Evolutionary conservation across 2,888 invertebrate species (phyloP).

Genomic region (Eurytoma californica): DNA sequence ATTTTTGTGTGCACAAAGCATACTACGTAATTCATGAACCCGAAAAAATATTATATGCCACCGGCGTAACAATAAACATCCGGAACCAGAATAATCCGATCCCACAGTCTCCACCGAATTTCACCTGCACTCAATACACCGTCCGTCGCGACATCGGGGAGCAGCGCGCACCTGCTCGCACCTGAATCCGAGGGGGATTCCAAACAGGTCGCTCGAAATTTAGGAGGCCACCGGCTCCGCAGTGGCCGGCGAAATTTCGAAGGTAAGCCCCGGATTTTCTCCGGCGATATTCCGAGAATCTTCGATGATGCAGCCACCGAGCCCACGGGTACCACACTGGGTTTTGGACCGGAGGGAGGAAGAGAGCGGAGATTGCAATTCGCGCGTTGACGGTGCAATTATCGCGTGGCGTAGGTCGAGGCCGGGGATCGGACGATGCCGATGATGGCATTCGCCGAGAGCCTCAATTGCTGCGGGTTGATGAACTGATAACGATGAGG

Average conservation of each 20-base stretch:
- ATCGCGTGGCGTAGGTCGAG: constrained; percentile 1
- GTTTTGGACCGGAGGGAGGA: neutral
- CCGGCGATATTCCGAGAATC: constrained; percentile 30
- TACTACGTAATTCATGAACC: no score
- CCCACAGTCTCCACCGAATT: no score
- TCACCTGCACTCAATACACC: no score
- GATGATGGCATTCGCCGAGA: constrained; percentile 24
- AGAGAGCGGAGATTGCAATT: constrained; percentile 23
- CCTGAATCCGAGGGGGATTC: constrained; percentile 12
- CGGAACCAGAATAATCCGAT: no score
- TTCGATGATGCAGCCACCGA: constrained; percentile 8
- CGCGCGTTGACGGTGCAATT: constrained; percentile 24
- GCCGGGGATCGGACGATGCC: neutral
- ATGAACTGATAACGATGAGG: constrained; percentile 1
- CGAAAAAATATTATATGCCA: no score
- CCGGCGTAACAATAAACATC: no score
- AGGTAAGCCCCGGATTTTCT: neutral
- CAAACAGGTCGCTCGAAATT: neutral
- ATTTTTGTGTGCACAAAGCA: no score
- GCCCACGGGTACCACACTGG: no score
- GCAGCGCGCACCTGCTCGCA: neutral
- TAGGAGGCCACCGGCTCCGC: neutral
- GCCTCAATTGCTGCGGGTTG: constrained; percentile 1
- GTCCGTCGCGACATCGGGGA: no score
- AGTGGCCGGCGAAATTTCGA: constrained; percentile 10